A percentile compares a stretch with the other conserved stretches of the same genome.
These are phyloP conservation scores for Arion vulgaris DNA, from an alignment of 1,140 invertebrate species.

Conservation along the genomic window DNA sequence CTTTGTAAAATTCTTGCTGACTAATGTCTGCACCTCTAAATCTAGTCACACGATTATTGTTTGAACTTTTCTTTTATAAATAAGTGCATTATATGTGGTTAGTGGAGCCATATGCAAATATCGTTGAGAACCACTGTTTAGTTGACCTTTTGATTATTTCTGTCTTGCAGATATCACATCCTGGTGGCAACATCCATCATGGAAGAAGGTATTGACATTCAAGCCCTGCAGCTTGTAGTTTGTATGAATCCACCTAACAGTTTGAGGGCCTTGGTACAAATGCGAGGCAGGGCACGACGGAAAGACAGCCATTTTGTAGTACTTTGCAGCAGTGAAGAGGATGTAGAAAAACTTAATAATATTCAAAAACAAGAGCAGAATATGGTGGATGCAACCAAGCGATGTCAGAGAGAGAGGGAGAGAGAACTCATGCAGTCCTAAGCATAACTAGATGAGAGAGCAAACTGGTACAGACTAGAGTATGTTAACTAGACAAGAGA, in stretches of 20 bases:
- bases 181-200: slow-evolving; percentile 68
- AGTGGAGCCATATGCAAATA: too few relatives aligned
- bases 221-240: slow-evolving; percentile 67
- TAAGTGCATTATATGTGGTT: too few relatives aligned
- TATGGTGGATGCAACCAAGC: slow-evolving; percentile 59
- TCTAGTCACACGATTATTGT: too few relatives aligned
- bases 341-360: slow-evolving; percentile 57
- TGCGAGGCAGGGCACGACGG: slow-evolving; percentile 65
- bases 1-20: too few relatives aligned
- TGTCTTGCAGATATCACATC: slow-evolving; percentile 45
- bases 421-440: neutral
- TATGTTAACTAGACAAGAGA: too few relatives aligned
- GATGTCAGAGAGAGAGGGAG: slow-evolving; percentile 12
- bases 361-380: slow-evolving; percentile 58
- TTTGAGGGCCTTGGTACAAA: slow-evolving; percentile 66
- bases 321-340: slow-evolving; percentile 57
- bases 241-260: slow-evolving; percentile 65
- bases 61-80: too few relatives aligned
- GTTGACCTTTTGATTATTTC: too few relatives aligned
- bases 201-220: slow-evolving; percentile 69
- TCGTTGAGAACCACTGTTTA: too few relatives aligned
- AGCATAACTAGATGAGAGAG: too few relatives aligned
- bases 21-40: too few relatives aligned
- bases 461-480: too few relatives aligned
- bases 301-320: slow-evolving; percentile 66